Percentiles rank a stretch among this genome's conserved stretches.
These are phyloP conservation scores for Ophioderma brevispina DNA, from an alignment of 35 echinoderm and acorn worm genomes.

Conservation along the genomic window DNA sequence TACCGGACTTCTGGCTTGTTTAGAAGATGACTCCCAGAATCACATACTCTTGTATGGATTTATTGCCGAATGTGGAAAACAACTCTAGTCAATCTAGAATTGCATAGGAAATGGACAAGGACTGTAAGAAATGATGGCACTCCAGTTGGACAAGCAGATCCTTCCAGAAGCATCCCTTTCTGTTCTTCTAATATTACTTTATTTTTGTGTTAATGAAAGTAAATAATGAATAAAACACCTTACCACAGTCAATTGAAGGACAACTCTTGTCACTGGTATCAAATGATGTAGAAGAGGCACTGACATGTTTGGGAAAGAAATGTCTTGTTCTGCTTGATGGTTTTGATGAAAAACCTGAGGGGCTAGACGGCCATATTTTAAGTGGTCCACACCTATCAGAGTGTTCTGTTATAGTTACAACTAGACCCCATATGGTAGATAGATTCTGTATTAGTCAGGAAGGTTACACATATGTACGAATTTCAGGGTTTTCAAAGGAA, in stretches of 20 bases:
- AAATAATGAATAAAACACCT: not conserved
- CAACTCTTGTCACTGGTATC: slow-evolving; percentile 1
- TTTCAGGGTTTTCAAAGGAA: not conserved
- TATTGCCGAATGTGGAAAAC: no score
- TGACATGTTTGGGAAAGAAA: not conserved
- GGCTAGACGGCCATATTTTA: not conserved
- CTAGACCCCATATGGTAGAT: not conserved
- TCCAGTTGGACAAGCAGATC: no score
- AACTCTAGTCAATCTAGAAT: no score
- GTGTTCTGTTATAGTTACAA: slow-evolving; percentile 19
- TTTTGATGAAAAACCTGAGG: not conserved
- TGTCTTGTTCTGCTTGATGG: slow-evolving; percentile 13
- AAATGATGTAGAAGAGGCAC: not conserved
- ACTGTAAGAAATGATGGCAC: no score
- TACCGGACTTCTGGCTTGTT: no score
- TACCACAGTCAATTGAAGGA: not conserved
- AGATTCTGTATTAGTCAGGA: not conserved
- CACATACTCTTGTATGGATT: no score
- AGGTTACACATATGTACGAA: not conserved
- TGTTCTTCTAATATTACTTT: no score
- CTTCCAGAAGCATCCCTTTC: no score
- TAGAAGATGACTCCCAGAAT: no score
- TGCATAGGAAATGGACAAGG: no score
- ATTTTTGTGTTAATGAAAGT: no score
- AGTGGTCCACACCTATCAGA: not conserved